phyloP scores from a whole-genome alignment of 2,888 invertebrate genomes.

The Adelphocoris suturalis region DNA sequence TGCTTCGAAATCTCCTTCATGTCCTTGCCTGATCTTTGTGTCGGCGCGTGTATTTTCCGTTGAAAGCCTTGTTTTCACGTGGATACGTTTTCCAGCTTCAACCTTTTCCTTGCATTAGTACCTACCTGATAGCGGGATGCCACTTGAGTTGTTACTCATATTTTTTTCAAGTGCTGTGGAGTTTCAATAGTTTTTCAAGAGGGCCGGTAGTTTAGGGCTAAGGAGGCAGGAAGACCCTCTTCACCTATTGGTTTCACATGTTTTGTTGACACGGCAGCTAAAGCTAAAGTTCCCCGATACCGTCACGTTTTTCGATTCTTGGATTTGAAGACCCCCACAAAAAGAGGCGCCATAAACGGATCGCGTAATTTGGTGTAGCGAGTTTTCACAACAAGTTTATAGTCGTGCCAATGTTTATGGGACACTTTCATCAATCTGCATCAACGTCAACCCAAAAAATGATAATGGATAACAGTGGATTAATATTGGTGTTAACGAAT shows the following conservation, averaged over 20 bases:
- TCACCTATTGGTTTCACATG: not conserved
- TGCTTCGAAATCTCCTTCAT: slow-evolving; percentile 19
- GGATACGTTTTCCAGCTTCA: not conserved
- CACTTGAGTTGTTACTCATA: not conserved
- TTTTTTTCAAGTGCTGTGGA: not conserved
- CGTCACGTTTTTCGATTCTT: not conserved
- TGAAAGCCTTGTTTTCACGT: slow-evolving; percentile 46
- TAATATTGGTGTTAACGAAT: too few relatives aligned
- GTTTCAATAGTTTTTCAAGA: not conserved
- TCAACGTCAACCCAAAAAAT: too few relatives aligned
- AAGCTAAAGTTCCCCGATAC: slow-evolving; percentile 2
- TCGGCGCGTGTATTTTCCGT: slow-evolving; percentile 8
- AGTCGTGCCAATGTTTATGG: too few relatives aligned
- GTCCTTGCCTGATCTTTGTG: slow-evolving; percentile 1
- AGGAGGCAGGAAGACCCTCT: not conserved
- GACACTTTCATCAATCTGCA: too few relatives aligned
- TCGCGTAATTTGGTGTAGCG: too few relatives aligned
- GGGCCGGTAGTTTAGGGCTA: not conserved
- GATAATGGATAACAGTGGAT: too few relatives aligned
- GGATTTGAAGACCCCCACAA: too few relatives aligned
- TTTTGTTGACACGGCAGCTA: not conserved
- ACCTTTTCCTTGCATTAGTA: not conserved
- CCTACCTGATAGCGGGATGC: not conserved
- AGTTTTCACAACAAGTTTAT: too few relatives aligned
- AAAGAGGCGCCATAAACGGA: not conserved